Evolutionary conservation across 1,140 invertebrate genomes (phyloP).

Genomic region (Nebria ingens): DNA sequence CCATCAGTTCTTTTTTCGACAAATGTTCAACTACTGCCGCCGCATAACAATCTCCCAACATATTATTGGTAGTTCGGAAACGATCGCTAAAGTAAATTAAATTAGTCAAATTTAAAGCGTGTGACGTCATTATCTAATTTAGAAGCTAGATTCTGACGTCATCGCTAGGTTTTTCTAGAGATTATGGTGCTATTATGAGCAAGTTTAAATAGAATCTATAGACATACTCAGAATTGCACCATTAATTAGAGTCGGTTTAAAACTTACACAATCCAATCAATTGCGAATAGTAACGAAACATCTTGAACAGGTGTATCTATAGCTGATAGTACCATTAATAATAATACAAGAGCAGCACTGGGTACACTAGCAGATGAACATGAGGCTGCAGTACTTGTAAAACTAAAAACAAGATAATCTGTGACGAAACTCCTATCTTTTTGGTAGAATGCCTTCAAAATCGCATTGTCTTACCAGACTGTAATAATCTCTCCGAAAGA

Average conservation of each 20-base stretch:
- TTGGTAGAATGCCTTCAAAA: not conserved
- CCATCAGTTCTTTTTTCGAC: constrained; percentile 70
- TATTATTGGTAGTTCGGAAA: constrained; percentile 78
- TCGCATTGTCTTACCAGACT: constrained; percentile 53
- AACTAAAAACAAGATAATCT: constrained; percentile 38
- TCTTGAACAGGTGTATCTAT: constrained; percentile 73
- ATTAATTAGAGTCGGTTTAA: constrained; percentile 4
- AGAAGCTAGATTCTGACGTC: too few relatives aligned
- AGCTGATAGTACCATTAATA: constrained; percentile 75
- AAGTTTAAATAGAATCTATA: too few relatives aligned
- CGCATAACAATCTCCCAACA: constrained; percentile 79
- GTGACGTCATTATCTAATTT: too few relatives aligned
- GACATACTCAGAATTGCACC: constrained; percentile 2
- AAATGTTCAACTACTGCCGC: constrained; percentile 75
- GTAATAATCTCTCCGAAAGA: constrained; percentile 69
- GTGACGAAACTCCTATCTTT: constrained; percentile 6
- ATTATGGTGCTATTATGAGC: too few relatives aligned
- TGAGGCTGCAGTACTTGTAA: constrained; percentile 84
- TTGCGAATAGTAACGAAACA: constrained; percentile 73
- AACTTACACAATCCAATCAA: constrained; percentile 88
- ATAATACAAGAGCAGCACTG: constrained; percentile 79
- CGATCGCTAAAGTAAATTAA: constrained; percentile 61
- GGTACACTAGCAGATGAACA: constrained; percentile 90
- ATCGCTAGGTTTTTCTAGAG: too few relatives aligned
- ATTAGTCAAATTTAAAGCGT: not conserved